These are phyloP conservation scores for Amblyjoppa fuscipennis DNA, from an alignment of 2,888 invertebrate genomes.

Conservation along the genomic window DNA sequence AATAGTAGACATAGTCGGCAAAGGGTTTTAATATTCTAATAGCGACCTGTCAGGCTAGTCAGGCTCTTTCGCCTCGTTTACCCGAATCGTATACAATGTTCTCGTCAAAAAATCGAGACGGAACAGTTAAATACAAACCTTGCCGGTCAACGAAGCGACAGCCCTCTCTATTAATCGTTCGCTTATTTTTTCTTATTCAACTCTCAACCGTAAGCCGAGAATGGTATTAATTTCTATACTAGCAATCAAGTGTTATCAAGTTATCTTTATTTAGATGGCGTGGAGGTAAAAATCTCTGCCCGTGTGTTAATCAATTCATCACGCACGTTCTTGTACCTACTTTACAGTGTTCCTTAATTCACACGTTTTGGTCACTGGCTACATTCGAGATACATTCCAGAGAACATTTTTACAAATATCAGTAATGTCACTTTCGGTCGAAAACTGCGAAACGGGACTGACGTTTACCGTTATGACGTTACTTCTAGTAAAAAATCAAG, in stretches of 20 bases:
- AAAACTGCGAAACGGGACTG: no score
- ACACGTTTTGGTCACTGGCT: no score
- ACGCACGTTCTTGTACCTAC: no score
- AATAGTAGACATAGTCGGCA: conserved; percentile 64
- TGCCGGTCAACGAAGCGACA: conserved; percentile 75
- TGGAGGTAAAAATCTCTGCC: background rate
- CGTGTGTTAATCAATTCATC: background rate
- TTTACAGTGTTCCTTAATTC: no score
- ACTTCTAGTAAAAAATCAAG: no score
- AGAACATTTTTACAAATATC: no score
- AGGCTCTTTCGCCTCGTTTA: conserved; percentile 55
- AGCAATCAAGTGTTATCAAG: conserved; percentile 1
- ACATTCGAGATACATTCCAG: no score
- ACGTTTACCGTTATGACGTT: no score
- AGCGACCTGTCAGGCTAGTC: conserved; percentile 78
- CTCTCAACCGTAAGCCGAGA: no score
- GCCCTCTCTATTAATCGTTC: conserved; percentile 71
- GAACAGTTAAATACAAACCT: conserved; percentile 76
- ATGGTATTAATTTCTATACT: background rate
- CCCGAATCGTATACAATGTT: conserved; percentile 75
- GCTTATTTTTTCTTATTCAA: conserved; percentile 19
- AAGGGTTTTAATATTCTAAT: conserved; percentile 80
- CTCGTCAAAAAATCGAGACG: conserved; percentile 74
- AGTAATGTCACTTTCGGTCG: no score
- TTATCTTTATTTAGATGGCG: conserved; percentile 35